phyloP scores from a whole-genome alignment of 2,113 vertebrate species.

The Centropus unirufus region DNA sequence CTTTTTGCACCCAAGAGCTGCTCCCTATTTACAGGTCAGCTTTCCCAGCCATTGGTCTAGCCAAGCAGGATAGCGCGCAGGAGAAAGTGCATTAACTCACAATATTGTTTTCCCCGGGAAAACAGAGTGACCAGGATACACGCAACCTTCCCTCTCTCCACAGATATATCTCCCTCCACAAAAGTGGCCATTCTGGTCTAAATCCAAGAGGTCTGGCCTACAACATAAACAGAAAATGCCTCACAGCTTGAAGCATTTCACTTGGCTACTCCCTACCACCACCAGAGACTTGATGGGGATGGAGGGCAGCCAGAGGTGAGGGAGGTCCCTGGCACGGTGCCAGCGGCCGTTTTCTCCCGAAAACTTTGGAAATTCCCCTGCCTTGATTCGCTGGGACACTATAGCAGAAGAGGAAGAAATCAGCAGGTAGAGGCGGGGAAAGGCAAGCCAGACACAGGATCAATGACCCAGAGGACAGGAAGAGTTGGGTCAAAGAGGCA shows the following conservation, averaged over 20 bases:
- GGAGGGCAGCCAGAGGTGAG: slow-evolving; percentile 63
- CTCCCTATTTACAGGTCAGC: neutral
- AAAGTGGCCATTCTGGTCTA: slow-evolving; percentile 13
- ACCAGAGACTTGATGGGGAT: neutral
- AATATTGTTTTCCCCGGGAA: neutral
- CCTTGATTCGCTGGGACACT: neutral
- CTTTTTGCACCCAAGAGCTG: neutral
- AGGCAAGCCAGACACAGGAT: neutral
- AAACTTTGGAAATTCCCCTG: slow-evolving; percentile 40
- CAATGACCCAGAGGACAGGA: accelerated
- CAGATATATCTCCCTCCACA: neutral
- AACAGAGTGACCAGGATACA: neutral
- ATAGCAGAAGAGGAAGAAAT: neutral
- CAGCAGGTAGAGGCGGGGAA: neutral
- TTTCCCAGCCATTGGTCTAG: neutral
- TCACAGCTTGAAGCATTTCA: slow-evolving; percentile 64
- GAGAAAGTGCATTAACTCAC: neutral
- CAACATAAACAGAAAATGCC: neutral
- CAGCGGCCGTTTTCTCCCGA: neutral
- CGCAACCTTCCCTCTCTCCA: neutral
- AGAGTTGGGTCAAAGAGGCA: neutral
- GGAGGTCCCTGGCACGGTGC: neutral
- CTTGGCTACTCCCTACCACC: neutral
- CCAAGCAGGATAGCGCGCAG: neutral
- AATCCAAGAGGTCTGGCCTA: slow-evolving; percentile 47